A percentile compares a stretch with the other conserved stretches of the same genome.
Conservation (phyloP, 2,888 invertebrate species). For the Eustalomyia histrio region DNA sequence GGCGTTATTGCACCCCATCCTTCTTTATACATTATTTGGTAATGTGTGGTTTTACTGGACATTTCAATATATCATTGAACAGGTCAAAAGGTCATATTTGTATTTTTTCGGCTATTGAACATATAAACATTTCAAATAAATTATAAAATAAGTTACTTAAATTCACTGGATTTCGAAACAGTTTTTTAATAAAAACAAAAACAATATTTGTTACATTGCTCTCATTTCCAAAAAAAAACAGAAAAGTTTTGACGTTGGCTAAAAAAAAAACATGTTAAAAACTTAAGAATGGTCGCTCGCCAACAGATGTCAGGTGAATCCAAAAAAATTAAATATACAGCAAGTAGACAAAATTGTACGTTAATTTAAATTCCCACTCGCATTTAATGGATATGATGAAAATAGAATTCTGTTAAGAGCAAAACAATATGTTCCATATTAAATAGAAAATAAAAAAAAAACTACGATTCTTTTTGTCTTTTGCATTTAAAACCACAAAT, state of each 20-base stretch:
- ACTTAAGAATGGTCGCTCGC: background rate
- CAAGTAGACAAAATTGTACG: conserved; percentile 1
- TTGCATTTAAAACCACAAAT: background rate
- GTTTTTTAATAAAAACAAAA: conserved; percentile 3
- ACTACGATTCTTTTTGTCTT: background rate
- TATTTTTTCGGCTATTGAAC: no score
- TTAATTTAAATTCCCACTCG: conserved; percentile 34
- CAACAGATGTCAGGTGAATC: background rate
- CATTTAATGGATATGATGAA: conserved; percentile 26
- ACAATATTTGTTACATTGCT: conserved; percentile 35
- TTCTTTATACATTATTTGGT: no score
- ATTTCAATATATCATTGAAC: no score
- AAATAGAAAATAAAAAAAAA: background rate
- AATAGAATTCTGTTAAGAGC: conserved; percentile 27
- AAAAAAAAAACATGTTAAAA: conserved; percentile 17
- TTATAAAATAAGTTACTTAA: no score
- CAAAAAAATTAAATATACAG: background rate
- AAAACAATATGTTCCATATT: conserved; percentile 40
- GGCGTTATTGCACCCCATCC: no score
- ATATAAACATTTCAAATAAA: no score
- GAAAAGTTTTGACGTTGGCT: background rate
- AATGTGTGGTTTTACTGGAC: no score
- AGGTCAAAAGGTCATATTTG: no score
- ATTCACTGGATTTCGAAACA: background rate
- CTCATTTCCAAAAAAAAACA: conserved; percentile 41